Conservation (phyloP, 2,888 invertebrate species). For the Apamea sordens region DNA sequence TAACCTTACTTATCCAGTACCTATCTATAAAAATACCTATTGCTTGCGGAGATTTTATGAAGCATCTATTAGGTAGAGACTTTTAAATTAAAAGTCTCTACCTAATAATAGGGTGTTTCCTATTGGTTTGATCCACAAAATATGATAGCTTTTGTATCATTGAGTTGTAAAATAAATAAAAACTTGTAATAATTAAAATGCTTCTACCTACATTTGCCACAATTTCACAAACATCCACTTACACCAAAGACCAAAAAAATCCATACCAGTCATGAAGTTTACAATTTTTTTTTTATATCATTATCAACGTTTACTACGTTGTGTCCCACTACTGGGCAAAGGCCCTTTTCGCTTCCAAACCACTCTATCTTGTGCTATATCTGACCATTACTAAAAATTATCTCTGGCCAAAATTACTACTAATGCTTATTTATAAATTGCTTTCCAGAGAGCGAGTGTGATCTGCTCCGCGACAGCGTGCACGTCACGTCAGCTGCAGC, state of each 20-base stretch:
- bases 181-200: neutral
- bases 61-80: neutral
- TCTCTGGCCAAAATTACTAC: neutral
- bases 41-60: neutral
- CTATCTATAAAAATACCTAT: neutral
- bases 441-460: conserved; percentile 81
- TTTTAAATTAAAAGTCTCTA: too few relatives aligned
- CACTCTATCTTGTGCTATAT: neutral
- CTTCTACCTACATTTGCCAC: neutral
- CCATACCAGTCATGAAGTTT: neutral
- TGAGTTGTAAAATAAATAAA: too few relatives aligned
- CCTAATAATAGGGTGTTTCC: neutral
- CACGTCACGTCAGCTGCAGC: conserved; percentile 95
- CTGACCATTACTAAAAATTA: neutral
- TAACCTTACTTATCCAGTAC: neutral
- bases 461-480: conserved; percentile 90
- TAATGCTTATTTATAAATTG: conserved; percentile 8
- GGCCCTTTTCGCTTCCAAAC: neutral
- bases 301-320: neutral
- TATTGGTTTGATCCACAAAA: neutral
- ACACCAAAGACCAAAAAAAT: neutral
- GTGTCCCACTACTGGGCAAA: neutral
- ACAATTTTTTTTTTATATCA: neutral
- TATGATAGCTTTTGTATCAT: neutral
- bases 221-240: neutral